Conservation (phyloP, 2,113 vertebrate genomes). For the Periophthalmodon schlosseri region DNA sequence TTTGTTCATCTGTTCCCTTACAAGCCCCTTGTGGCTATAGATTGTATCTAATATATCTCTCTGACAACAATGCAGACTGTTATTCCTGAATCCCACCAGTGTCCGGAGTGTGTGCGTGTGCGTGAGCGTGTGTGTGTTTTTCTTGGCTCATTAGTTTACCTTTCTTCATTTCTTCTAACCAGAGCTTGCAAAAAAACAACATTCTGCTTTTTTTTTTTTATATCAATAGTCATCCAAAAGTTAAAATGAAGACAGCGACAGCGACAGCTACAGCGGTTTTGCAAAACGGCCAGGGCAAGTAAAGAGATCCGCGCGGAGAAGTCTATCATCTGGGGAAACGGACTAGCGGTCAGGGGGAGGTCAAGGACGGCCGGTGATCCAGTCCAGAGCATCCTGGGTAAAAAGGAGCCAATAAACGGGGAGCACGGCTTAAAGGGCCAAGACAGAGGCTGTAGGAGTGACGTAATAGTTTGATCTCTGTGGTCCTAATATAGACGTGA, state of each 20-base stretch:
- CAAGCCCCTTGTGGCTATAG: background rate
- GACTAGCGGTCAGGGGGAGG: background rate
- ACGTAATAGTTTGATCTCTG: background rate
- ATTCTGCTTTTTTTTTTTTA: background rate
- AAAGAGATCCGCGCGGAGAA: background rate
- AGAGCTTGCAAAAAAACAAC: background rate
- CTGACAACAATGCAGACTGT: background rate
- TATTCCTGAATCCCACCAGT: background rate
- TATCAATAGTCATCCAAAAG: background rate
- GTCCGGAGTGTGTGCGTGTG: background rate
- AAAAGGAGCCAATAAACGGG: background rate
- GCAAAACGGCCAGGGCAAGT: background rate
- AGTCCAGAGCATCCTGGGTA: constrained; percentile 6
- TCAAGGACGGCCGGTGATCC: constrained; percentile 5
- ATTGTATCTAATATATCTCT: background rate
- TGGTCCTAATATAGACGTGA: background rate
- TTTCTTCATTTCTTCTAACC: background rate
- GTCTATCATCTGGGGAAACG: constrained; percentile 5
- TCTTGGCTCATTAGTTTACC: background rate
- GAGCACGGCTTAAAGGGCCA: background rate
- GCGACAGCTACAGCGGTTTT: background rate
- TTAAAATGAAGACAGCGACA: background rate
- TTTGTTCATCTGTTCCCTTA: background rate
- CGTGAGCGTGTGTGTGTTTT: background rate
- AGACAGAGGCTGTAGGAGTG: background rate